Evolutionary conservation across 2,888 invertebrate genomes (phyloP).

Genomic region (Emmelina monodactyla): DNA sequence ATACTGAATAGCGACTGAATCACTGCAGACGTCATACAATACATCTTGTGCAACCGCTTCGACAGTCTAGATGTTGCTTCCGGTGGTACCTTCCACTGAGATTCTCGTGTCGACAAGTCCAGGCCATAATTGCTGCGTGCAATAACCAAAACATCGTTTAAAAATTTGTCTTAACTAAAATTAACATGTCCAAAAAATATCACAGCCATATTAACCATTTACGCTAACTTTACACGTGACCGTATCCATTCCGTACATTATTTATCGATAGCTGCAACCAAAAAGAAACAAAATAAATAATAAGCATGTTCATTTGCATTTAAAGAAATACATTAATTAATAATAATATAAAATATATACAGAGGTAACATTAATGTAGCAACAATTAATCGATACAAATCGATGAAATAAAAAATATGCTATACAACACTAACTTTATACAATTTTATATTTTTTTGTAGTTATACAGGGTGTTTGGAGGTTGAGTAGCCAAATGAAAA

Average conservation of each 20-base stretch:
- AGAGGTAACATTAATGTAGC: too few relatives aligned
- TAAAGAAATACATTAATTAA: slow-evolving; percentile 12
- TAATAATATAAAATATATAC: too few relatives aligned
- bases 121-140: slow-evolving; percentile 65
- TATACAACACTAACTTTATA: too few relatives aligned
- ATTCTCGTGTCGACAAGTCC: slow-evolving; percentile 69
- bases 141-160: slow-evolving; percentile 46
- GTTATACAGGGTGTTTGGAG: too few relatives aligned
- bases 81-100: slow-evolving; percentile 69
- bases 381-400: too few relatives aligned
- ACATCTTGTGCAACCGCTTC: too few relatives aligned
- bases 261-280: slow-evolving; percentile 62
- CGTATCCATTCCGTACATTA: slow-evolving; percentile 62
- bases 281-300: slow-evolving; percentile 33
- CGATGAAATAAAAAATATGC: too few relatives aligned
- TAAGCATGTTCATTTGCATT: too few relatives aligned
- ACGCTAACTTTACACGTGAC: slow-evolving; percentile 60
- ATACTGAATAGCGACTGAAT: too few relatives aligned
- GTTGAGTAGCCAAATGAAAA: too few relatives aligned
- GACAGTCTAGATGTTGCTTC: slow-evolving; percentile 59
- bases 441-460: too few relatives aligned
- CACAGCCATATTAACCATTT: slow-evolving; percentile 55
- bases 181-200: slow-evolving; percentile 40
- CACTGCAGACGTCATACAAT: too few relatives aligned
- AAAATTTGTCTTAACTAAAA: slow-evolving; percentile 14